Evolutionary conservation across 2,888 invertebrate genomes (phyloP).

Genomic region (Yponomeuta malinellus): DNA sequence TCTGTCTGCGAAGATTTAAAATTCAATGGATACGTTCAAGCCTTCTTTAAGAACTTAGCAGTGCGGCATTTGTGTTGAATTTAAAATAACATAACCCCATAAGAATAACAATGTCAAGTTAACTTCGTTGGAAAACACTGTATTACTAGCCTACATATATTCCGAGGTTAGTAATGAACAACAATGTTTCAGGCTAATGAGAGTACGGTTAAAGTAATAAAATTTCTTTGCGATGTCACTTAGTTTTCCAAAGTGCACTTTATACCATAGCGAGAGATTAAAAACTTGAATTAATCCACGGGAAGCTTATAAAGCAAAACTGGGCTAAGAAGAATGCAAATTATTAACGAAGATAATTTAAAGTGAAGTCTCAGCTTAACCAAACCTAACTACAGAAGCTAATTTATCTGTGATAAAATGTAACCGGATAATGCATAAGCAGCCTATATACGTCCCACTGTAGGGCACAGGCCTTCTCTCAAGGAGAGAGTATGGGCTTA

Average conservation of each 20-base stretch:
- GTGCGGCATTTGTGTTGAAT: no score
- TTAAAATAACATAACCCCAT: no score
- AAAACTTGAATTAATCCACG: background rate
- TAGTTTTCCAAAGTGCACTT: background rate
- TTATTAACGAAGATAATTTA: background rate
- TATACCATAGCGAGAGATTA: background rate
- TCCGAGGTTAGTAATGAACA: background rate
- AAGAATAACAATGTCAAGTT: background rate
- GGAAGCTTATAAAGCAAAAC: background rate
- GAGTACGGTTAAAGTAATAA: background rate
- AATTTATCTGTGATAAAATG: background rate
- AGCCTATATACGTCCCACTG: no score
- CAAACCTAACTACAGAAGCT: no score
- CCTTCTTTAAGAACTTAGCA: no score
- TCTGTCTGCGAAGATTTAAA: no score
- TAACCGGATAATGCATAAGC: no score
- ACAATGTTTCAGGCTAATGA: background rate
- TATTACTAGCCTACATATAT: background rate
- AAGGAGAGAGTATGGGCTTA: no score
- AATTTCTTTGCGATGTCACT: background rate
- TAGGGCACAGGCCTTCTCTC: no score
- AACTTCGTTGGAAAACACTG: background rate
- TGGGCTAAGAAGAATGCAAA: background rate
- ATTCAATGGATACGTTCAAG: no score
- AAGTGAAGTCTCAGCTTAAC: no score